Conservation (phyloP, 2,797 vertebrate species). For the Hozukius guyotensis region DNA sequence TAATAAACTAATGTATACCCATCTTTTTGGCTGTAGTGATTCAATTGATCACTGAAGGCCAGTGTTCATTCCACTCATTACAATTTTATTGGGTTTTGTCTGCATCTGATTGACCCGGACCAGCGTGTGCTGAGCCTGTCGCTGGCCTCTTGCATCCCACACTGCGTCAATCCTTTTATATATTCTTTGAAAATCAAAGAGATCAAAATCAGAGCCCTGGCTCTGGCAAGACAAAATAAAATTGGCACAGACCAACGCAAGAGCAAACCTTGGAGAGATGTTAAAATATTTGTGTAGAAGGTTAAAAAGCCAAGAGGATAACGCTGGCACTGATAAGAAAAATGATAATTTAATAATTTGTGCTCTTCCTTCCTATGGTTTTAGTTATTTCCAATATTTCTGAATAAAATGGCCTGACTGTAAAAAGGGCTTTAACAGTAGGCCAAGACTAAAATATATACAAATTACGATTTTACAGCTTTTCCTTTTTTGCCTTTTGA, state of each 20-base stretch:
- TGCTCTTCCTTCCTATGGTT: neutral
- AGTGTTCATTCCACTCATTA: slow-evolving; percentile 54
- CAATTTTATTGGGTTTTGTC: slow-evolving; percentile 66
- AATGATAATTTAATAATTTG: neutral
- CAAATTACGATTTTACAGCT: neutral
- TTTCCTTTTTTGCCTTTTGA: neutral
- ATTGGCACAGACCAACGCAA: neutral
- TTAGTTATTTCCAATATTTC: neutral
- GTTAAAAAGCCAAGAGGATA: neutral
- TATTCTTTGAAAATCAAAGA: slow-evolving; percentile 81
- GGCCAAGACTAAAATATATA: neutral
- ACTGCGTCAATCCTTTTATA: slow-evolving; percentile 75
- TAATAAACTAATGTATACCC: too few relatives aligned
- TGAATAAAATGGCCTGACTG: neutral
- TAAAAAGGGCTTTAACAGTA: neutral
- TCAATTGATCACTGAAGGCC: too few relatives aligned
- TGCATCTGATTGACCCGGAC: slow-evolving; percentile 56
- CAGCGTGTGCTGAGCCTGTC: slow-evolving; percentile 73
- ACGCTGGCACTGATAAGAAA: neutral
- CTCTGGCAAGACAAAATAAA: slow-evolving; percentile 37
- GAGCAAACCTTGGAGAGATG: neutral
- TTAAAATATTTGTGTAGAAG: neutral
- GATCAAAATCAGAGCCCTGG: slow-evolving; percentile 52
- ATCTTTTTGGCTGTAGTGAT: too few relatives aligned
- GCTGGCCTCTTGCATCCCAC: slow-evolving; percentile 73